These are phyloP conservation scores for Lacerta agilis DNA, from an alignment of 2,797 vertebrate genomes.

Conservation along the genomic window DNA sequence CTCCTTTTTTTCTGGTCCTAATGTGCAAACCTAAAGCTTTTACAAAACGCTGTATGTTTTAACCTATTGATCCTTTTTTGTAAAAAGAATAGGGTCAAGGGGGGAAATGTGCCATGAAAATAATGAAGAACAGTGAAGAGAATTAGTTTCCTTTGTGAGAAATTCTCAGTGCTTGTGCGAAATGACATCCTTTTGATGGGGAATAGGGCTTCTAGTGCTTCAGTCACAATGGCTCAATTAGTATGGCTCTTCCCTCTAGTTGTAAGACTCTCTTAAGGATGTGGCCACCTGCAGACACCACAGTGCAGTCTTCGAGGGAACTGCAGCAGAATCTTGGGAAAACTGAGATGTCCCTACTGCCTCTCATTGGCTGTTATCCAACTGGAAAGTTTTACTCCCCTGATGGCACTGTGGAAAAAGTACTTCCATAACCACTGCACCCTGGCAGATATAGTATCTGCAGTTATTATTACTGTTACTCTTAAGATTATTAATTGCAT, in stretches of 20 bases:
- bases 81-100: conserved; percentile 38
- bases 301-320: not conserved
- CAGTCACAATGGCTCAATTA: not conserved
- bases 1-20: conserved; percentile 29
- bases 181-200: not conserved
- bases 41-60: conserved; percentile 38
- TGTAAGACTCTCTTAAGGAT: not conserved
- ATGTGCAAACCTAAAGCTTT: conserved; percentile 51
- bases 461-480: not conserved
- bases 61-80: conserved; percentile 38
- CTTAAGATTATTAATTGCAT: no score
- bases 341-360: not conserved
- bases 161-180: conserved; percentile 37
- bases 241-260: not conserved
- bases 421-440: not conserved
- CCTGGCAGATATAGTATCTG: not conserved
- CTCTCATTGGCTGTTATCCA: not conserved
- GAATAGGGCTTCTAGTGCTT: not conserved
- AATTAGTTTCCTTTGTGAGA: conserved; percentile 37
- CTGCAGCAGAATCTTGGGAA: not conserved
- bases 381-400: not conserved
- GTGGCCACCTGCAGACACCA: not conserved
- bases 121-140: conserved; percentile 34
- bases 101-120: conserved; percentile 35
- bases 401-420: not conserved